A percentile compares a stretch with the other conserved stretches of the same genome.
These are phyloP conservation scores for Puntigrus tetrazona DNA, from an alignment of 2,113 vertebrate genomes.

Conservation along the genomic window DNA sequence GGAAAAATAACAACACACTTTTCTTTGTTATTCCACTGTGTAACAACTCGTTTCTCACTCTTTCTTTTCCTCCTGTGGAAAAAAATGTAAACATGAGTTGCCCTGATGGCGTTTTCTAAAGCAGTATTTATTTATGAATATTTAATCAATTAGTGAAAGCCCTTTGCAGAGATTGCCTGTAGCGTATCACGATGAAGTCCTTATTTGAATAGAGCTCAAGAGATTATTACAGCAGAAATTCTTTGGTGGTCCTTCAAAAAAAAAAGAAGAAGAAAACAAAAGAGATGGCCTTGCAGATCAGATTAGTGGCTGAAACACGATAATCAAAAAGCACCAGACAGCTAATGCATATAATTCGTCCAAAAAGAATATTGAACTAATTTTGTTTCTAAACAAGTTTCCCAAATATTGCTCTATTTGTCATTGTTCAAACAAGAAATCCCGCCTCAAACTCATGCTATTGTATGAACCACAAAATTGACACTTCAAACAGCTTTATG, in stretches of 20 bases:
- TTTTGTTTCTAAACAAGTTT: conserved; percentile 14
- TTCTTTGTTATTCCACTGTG: conserved; percentile 11
- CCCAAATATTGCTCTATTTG: neutral
- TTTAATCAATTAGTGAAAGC: conserved; percentile 54
- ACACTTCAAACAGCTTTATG: neutral
- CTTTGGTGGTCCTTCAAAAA: conserved; percentile 7
- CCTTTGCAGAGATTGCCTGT: conserved; percentile 41
- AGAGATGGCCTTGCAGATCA: neutral
- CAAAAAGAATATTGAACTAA: neutral
- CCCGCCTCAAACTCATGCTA: neutral
- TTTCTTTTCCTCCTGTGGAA: conserved; percentile 29
- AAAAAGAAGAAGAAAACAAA: conserved; percentile 18
- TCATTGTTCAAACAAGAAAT: neutral
- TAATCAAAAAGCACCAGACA: neutral
- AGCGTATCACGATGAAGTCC: neutral
- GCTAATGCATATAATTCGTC: neutral
- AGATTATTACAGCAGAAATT: conserved; percentile 35
- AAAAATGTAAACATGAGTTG: conserved; percentile 47
- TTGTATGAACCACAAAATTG: neutral
- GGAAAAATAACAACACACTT: conserved; percentile 48
- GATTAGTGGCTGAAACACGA: conserved; percentile 4
- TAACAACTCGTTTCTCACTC: conserved; percentile 29
- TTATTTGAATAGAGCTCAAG: conserved; percentile 40
- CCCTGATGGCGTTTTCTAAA: conserved; percentile 43
- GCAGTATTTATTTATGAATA: conserved; percentile 55